Evolutionary conservation across 2,797 vertebrate species (phyloP), one percentile per base, ranked within the genome.

Genomic region (Aplochiton taeniatus): DNA sequence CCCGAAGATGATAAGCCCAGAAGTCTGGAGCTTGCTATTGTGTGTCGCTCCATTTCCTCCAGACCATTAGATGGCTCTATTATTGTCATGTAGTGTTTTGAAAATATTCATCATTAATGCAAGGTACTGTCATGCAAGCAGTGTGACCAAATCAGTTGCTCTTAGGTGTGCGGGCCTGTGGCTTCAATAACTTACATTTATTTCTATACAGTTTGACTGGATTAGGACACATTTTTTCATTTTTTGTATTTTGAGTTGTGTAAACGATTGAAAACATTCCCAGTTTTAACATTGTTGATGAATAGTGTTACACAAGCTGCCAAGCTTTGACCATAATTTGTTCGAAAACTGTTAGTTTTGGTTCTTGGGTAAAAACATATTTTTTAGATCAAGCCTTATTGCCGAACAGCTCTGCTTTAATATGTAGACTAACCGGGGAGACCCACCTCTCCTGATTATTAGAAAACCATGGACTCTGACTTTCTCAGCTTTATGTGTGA

Each of bases 261-360:
- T 44, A 4, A 81, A 79, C 70, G 72, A 66, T 68, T 75, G 66
- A 77, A 67, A 42, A 86, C 87, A 87, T 90, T 88, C 85, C 86
- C 72, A 62, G 41, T 67, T 60, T 77, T 65, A 53, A 49, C 71
- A 69, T 57, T 66, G 65, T 46, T 73, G 63, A 68, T 51, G 72
- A 68, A 45, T 61, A 66, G 71, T 11, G 63, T 31, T 9, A 63
- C 65, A 60, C 14, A 74, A 77, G 60, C 52, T 77, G 50, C 58
- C 53, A 11, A 18, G 17, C 17, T 47, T 17, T 18, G 16, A n/a
- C 11, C 16, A 10, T 43, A 41, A 3, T 31, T 31, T 31, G 31
- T 31, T 31, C 3, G 31, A 6, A 31, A 56, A 53, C 19, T 74
- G 17, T n/a, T n/a, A 65, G 56, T 71, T 66, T 52, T 49, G 50